Conservation (phyloP, 2,113 vertebrate species). For the Eurypyga helias region DNA sequence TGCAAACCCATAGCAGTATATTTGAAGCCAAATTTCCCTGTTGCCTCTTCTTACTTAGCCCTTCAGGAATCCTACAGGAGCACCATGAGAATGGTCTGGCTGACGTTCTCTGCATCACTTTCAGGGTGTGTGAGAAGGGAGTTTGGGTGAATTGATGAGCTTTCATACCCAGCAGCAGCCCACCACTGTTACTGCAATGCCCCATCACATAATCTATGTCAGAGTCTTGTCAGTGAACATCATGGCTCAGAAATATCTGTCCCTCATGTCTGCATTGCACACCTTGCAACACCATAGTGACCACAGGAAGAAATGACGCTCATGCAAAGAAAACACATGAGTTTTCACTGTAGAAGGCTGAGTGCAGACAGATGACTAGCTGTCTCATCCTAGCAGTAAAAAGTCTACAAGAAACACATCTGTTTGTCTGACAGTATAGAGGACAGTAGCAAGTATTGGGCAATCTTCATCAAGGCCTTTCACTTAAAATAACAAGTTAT, state of each 20-base stretch:
- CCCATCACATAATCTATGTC: not conserved
- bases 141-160: not conserved
- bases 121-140: not conserved
- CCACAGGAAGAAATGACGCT: not conserved
- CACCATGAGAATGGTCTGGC: not conserved
- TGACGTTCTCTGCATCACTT: not conserved
- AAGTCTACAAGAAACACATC: not conserved
- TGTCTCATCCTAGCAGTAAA: not conserved
- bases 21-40: not conserved
- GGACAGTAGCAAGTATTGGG: not conserved
- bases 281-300: not conserved
- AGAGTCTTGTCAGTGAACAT: not conserved
- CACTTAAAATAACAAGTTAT: not conserved
- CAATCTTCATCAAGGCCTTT: not conserved
- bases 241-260: not conserved
- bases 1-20: no score
- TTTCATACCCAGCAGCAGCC: not conserved
- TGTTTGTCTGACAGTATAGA: not conserved
- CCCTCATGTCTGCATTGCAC: no score
- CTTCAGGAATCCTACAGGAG: not conserved
- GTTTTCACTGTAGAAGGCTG: not conserved
- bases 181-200: not conserved
- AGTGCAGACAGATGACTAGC: not conserved
- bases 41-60: not conserved
- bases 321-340: not conserved